Base-by-base conservation (phyloP, 2,113 vertebrate genomes). In the Gymnarchus niloticus region DNA sequence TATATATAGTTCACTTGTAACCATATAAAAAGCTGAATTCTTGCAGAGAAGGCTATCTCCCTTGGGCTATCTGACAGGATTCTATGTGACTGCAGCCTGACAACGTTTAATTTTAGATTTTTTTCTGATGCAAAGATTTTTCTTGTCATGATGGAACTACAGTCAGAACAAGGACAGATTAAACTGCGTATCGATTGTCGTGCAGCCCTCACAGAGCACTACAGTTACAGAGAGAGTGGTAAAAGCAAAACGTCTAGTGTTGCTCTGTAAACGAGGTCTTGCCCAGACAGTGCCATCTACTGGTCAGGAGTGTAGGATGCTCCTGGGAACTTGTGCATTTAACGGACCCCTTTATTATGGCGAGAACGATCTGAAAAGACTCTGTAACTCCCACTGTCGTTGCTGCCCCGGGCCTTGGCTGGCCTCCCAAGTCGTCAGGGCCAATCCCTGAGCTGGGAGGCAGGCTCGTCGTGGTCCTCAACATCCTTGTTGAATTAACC, bases 351-450 rank as follows among this genome's bases (percentile, higher is more conserved):
- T 92, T 90, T 81, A 87, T 41, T 69, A 33, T 73, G 85, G 88
- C 89, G 90, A 91, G 87, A 88, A 89, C 87, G 9, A 89, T 89
- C 89, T 89, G 90, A 92, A 56, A 54, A 56, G 19, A 90, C 87
- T 89, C 89, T 90, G 87, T 57, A 33, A 49, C 83, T 85, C 59
- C 46, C 52, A 81, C 57, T 81, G 59, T 51, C 76, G 65, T 87
- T 90, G 90, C 87, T 87, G 90, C 86, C 88, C 76, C 84, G 76
- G 92, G 92, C 92, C 93, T 89, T 91, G 91, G 92, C 90, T 51
- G 85, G 92, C 91, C 91, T 92, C 89, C 89, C 90, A 87, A 88
- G 89, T 91, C 93, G 93, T 94, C 93, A 92, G 88, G 90, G 91
- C 87, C 88, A 86, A 92, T 90, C 89, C 87, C 91, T 90, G 88